Evolutionary conservation across 2,113 vertebrate genomes (phyloP).

Genomic region (Chitala chitala): DNA sequence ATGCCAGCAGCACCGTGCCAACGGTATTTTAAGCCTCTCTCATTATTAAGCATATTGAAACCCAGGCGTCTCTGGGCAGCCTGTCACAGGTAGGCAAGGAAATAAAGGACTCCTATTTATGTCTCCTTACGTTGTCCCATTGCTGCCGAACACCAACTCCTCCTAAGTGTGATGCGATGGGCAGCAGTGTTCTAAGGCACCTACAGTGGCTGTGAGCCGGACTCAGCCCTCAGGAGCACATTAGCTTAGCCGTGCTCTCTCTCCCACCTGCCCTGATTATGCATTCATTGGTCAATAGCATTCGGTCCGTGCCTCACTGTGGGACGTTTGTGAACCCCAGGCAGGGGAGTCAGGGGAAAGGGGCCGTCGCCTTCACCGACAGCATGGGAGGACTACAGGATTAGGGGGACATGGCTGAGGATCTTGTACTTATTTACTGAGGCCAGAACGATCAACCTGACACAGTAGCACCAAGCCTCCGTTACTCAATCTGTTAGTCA

Average conservation of each 20-base stretch:
- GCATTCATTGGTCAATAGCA: too few relatives aligned
- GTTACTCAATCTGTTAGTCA: neutral
- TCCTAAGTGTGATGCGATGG: conserved; percentile 5
- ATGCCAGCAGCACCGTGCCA: neutral
- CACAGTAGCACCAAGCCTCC: neutral
- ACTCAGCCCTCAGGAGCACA: neutral
- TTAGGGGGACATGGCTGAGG: neutral
- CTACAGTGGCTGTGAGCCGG: neutral
- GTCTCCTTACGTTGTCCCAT: conserved; percentile 4
- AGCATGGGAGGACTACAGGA: neutral
- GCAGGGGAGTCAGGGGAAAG: neutral
- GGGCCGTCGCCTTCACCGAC: neutral
- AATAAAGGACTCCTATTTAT: conserved; percentile 1
- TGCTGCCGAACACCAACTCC: neutral
- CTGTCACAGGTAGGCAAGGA: conserved; percentile 6
- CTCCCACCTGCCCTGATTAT: too few relatives aligned
- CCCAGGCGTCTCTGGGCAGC: neutral
- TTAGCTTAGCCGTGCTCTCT: too few relatives aligned
- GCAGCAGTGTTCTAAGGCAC: neutral
- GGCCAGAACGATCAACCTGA: neutral
- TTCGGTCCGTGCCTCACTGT: too few relatives aligned
- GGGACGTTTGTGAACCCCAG: too few relatives aligned
- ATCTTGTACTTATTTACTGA: neutral
- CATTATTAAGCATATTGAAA: conserved; percentile 9
- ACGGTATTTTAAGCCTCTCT: neutral